Conservation (phyloP, 2,888 invertebrate species). For the Idaea aversata region DNA sequence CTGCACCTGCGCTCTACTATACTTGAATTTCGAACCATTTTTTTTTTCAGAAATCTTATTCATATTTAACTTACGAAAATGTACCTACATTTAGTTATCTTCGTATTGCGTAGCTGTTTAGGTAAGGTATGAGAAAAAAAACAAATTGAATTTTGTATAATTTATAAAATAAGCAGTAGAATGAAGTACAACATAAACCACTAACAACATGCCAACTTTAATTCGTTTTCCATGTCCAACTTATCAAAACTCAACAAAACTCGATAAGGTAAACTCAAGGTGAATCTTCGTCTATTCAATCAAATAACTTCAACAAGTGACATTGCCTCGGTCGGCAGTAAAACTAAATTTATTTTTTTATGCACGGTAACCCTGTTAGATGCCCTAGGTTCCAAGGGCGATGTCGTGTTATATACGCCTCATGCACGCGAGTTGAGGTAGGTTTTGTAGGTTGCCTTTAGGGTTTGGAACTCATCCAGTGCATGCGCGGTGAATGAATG, state of each 20-base stretch:
- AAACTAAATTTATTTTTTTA: constrained; percentile 2
- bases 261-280: neutral
- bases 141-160: no score
- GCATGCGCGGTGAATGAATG: constrained; percentile 25
- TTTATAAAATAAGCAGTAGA: neutral
- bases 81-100: no score
- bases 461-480: constrained; percentile 24
- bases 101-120: no score
- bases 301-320: neutral
- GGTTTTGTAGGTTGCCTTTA: constrained; percentile 14
- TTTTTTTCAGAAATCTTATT: no score
- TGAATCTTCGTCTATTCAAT: neutral
- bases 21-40: neutral
- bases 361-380: constrained; percentile 29
- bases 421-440: constrained; percentile 23
- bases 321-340: neutral
- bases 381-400: constrained; percentile 51
- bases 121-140: no score
- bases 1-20: neutral
- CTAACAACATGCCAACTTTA: neutral
- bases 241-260: neutral
- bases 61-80: no score
- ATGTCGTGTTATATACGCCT: constrained; percentile 33
- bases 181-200: no score
- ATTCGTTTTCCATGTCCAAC: neutral